Percentiles rank a stretch among this genome's conserved stretches.
phyloP scores from a whole-genome alignment of 2,113 vertebrate species.

The Dasyurus viverrinus region DNA sequence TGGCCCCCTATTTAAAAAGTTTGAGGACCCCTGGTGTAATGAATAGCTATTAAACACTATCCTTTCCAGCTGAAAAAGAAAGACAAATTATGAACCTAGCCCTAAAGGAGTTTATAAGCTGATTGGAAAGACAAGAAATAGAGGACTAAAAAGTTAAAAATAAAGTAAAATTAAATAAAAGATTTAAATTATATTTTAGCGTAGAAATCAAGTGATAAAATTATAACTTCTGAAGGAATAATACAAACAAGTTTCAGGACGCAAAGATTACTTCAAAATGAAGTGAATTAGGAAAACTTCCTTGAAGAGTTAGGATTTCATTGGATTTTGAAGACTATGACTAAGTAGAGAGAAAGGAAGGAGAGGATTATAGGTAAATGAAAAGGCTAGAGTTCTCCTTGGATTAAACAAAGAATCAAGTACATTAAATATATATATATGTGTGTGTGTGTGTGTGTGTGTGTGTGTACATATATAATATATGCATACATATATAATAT shows the following conservation, averaged over 20 bases:
- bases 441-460: too few species aligned
- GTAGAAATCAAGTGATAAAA: not conserved
- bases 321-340: not conserved
- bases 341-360: not conserved
- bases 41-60: not conserved
- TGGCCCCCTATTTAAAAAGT: too few species aligned
- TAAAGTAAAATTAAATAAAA: not conserved
- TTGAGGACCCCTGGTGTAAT: too few species aligned
- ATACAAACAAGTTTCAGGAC: not conserved
- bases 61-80: not conserved
- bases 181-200: not conserved
- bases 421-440: not conserved
- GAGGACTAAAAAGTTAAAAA: not conserved
- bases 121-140: not conserved
- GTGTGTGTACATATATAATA: too few species aligned
- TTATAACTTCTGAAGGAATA: not conserved
- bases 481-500: too few species aligned
- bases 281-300: not conserved
- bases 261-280: not conserved
- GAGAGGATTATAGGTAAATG: not conserved
- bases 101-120: not conserved
- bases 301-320: not conserved
- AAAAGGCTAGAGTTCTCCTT: not conserved
- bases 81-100: not conserved
- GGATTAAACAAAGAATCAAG: not conserved